phyloP scores from a whole-genome alignment of 2,113 vertebrate species.

The Pelmatolapia mariae region DNA sequence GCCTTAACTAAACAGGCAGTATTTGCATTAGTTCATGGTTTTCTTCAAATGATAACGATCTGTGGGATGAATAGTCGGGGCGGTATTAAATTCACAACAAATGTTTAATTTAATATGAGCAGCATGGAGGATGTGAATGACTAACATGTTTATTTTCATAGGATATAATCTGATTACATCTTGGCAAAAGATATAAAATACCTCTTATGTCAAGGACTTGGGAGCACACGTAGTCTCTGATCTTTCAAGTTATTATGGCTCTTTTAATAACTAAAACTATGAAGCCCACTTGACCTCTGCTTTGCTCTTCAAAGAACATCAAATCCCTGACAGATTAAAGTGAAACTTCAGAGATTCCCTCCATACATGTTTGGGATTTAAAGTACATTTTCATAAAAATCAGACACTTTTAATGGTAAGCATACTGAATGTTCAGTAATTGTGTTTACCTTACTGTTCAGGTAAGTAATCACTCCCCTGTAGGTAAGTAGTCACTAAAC shows the following conservation, averaged over 20 bases:
- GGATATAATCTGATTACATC: not conserved
- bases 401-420: not conserved
- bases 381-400: not conserved
- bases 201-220: not conserved
- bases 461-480: not conserved
- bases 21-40: not conserved
- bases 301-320: not conserved
- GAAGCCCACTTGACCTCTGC: not conserved
- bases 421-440: not conserved
- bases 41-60: not conserved
- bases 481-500: not conserved
- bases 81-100: not conserved
- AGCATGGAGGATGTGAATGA: not conserved
- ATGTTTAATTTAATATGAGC: not conserved
- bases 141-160: conserved; percentile 8
- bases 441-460: not conserved
- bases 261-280: not conserved
- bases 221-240: not conserved
- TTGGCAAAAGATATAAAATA: not conserved
- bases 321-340: not conserved
- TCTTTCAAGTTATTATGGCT: not conserved
- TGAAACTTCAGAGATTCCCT: not conserved
- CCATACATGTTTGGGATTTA: not conserved
- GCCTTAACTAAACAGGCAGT: not conserved
- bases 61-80: not conserved